Conservation (phyloP, 64 coral and sea anemone species). For the Exaiptasia diaphana region DNA sequence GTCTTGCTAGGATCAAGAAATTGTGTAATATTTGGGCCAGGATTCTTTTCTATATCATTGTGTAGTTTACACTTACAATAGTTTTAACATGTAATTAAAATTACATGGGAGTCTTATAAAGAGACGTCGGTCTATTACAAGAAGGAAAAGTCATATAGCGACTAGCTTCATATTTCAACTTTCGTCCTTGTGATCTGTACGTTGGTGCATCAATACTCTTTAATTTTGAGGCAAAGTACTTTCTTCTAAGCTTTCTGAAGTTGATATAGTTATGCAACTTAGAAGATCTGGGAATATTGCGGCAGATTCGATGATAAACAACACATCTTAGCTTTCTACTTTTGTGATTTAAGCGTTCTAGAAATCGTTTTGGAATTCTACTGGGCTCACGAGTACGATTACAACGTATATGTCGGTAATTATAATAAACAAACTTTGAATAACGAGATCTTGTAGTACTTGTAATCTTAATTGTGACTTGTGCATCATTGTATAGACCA, state of each 20-base stretch:
- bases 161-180: background rate
- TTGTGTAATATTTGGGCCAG: conserved; percentile 13
- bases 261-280: conserved; percentile 15
- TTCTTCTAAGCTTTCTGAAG: background rate
- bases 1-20: conserved; percentile 21
- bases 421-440: conserved; percentile 1
- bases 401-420: background rate
- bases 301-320: conserved; percentile 10
- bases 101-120: conserved; percentile 41
- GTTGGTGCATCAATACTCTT: background rate
- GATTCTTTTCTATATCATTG: conserved; percentile 52
- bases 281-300: conserved; percentile 20
- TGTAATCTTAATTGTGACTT: conserved; percentile 8
- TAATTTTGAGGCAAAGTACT: conserved; percentile 10
- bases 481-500: background rate
- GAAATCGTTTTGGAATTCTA: conserved; percentile 27
- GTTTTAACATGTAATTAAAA: background rate
- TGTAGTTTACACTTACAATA: conserved; percentile 39
- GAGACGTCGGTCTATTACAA: conserved; percentile 11
- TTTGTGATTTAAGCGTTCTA: background rate
- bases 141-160: background rate
- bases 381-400: conserved; percentile 37
- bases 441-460: background rate
- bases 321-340: background rate
- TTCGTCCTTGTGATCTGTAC: background rate